Conservation (phyloP, 1,140 invertebrate genomes). For the Drosophila suzukii region DNA sequence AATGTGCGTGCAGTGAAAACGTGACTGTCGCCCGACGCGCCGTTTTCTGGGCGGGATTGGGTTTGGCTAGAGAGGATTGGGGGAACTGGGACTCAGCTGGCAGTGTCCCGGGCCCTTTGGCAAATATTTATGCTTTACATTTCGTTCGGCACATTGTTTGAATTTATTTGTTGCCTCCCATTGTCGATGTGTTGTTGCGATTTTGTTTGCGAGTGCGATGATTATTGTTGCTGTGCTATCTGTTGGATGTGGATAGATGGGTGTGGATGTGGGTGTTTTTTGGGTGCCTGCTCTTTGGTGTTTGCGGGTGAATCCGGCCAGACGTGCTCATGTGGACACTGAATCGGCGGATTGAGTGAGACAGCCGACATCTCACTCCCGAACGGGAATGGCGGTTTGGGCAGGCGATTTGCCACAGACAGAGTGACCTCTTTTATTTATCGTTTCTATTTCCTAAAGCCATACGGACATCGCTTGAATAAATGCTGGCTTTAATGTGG, state of each 20-base stretch:
- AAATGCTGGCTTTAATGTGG: constrained; percentile 21
- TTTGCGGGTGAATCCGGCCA: constrained; percentile 48
- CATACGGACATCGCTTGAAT: constrained; percentile 14
- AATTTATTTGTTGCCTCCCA: constrained; percentile 75
- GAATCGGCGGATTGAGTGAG: constrained; percentile 12
- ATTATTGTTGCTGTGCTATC: constrained; percentile 62
- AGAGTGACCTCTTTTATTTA: constrained; percentile 76
- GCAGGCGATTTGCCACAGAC: constrained; percentile 65
- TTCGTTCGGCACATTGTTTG: constrained; percentile 81
- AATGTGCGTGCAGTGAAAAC: constrained; percentile 60
- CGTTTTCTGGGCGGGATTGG: constrained; percentile 1
- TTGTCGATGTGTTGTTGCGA: constrained; percentile 73
- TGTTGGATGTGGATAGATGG: constrained; percentile 16
- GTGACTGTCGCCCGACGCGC: constrained; percentile 63
- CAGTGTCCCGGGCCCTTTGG: constrained; percentile 59
- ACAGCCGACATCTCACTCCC: constrained; percentile 15
- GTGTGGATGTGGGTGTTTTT: constrained; percentile 3
- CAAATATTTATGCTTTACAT: constrained; percentile 83
- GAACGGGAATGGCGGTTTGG: constrained; percentile 47
- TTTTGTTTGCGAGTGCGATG: constrained; percentile 70
- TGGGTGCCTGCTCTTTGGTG: constrained; percentile 37
- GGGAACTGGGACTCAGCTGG: constrained; percentile 66
- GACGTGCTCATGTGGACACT: constrained; percentile 62
- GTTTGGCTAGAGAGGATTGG: not conserved
- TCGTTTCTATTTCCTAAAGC: constrained; percentile 40